Evolutionary conservation across 2,888 invertebrate genomes (phyloP), one percentile per base, ranked within the genome.

Genomic region (Mythimna pallens): DNA sequence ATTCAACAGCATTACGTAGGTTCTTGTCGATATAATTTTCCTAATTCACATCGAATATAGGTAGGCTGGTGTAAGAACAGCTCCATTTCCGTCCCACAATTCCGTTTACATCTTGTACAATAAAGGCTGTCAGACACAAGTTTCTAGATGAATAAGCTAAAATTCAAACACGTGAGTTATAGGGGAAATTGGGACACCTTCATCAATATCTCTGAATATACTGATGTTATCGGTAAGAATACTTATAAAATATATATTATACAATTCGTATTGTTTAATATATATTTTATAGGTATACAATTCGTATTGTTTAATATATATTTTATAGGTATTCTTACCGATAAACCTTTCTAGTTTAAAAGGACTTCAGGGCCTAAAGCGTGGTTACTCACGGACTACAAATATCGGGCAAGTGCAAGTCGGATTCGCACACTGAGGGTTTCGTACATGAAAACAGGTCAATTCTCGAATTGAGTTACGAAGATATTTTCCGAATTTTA

Each of bases 81-180:
- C 20, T 57, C 25, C 61, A 70, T 70, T 70, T 67, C 43, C 7
- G 50, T 71, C 36, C 62, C 58, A 34, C 40, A 68, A 78, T 59
- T 50, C 55, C 47, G 17, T 70, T 78, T 73, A 81, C 62, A 71
- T 71, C 73, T 73, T 30, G 30, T 54, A 25, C 68, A 68, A 78
- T 81, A 78, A 73, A 65, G 59, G 52, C 73, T 81, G 80, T 81
- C 78, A 78, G 34, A 14, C 55, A 70, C 81, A 70, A 67, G 81
- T 70, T 81, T 70, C 68, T 72, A 64, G 22, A 30, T 64, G 65
- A 76, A 76, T 40, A 47, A 40, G 6, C 59, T 76, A 52, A 65
- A 58, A 67, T 61, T 61, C 52, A 65, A 70, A 65, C 52, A 70
- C 55, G 36, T 52, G 43, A 61, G 57, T 52, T 57, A 65, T 36